Base-by-base conservation (phyloP, 92 coral and sea anemone genomes). In the Actinernus sp. region DNA sequence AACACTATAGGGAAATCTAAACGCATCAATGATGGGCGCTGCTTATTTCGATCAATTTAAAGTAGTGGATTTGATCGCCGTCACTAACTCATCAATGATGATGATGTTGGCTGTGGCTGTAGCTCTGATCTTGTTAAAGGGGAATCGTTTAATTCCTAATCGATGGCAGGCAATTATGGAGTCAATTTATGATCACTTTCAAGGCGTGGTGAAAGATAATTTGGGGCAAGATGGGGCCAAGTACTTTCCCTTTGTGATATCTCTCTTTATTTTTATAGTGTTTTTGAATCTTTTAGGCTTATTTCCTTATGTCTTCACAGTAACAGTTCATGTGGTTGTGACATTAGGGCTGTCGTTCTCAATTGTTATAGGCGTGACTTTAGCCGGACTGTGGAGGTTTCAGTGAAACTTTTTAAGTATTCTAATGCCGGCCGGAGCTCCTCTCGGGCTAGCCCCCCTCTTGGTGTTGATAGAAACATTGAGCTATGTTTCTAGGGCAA, bases 351-450 rank as follows among this genome's bases (percentile, higher is more conserved):
- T 85, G 46, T 79, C 83, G 12, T 79, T 85, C 61, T 85, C 92
- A 26, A 85, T 85, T 61, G 65, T 79, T 33, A 73, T 79, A 64
- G 87, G 83, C 78, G 73, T 65, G 31, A 78, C 81, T 51, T 70
- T 80, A 55, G 71, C 71, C 67, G 90, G 89, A 38, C 48, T 84
- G 55, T 71, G 76, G 63, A 68, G 62, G 44, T 88, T 78, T 54
- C 73, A 80, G 55, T 78, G 87, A 62, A 75, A 88, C 56, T 84
- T 84, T 59, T 67, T 81, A 58, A 78, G 87, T 58, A 85, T 84
- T 64, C 60, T 88, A 68, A 84, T 88, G 95, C 95, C 95, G 24
- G 74, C 73, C 55, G 96, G 96, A 45, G 96, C 91, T 61, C 96
- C 96, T 51, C 78, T 88, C 61, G 82, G 65, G 29, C 57, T 88